Conservation (phyloP, 2,888 invertebrate genomes). For the Drosophila robusta region DNA sequence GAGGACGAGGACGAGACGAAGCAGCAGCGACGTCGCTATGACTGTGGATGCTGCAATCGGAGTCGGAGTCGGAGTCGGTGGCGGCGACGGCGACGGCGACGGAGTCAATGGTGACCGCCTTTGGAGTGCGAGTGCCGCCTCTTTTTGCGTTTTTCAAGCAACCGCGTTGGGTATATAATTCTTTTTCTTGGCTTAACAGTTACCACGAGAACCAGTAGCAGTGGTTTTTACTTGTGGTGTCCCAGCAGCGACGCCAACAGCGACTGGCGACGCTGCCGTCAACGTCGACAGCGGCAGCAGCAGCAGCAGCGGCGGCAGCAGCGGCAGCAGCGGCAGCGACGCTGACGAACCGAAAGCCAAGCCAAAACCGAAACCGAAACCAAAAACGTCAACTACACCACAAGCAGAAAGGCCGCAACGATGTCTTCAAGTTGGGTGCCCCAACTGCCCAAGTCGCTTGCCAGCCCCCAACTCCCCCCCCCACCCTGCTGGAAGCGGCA, state of each 20-base stretch:
- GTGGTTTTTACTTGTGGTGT: constrained; percentile 84
- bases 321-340: constrained; percentile 4
- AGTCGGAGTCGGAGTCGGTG: not conserved
- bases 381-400: constrained; percentile 80
- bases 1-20: constrained; percentile 38
- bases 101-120: constrained; percentile 45
- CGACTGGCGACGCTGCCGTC: constrained; percentile 13
- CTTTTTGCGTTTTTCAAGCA: constrained; percentile 60
- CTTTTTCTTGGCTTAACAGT: constrained; percentile 82
- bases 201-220: constrained; percentile 86
- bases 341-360: constrained; percentile 60
- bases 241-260: constrained; percentile 53
- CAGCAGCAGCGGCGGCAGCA: not conserved
- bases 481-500: constrained; percentile 6
- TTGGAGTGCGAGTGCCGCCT: constrained; percentile 58
- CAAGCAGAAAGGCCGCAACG: constrained; percentile 80
- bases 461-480: not conserved
- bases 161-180: constrained; percentile 70
- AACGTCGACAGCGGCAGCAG: constrained; percentile 10
- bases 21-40: constrained; percentile 46
- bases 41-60: constrained; percentile 8
- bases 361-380: constrained; percentile 73
- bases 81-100: not conserved
- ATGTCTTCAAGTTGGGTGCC: constrained; percentile 72
- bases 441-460: constrained; percentile 15